Evolutionary conservation across 2,113 vertebrate genomes (phyloP).

Genomic region (Oncorhynchus gorbuscha): DNA sequence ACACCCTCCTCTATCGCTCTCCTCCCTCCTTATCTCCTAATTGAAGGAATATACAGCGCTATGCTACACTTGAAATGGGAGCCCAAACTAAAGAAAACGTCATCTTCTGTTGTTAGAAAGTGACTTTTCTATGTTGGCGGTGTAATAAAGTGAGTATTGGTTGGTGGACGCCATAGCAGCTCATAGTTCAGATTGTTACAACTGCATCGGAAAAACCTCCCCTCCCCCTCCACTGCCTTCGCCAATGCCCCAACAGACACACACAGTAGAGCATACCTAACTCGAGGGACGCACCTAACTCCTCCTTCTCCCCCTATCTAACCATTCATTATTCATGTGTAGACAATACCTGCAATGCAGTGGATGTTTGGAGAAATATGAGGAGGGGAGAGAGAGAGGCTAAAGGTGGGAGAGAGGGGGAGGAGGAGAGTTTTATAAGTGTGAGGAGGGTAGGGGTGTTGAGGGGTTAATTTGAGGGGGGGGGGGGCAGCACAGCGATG

Average conservation of each 20-base stretch:
- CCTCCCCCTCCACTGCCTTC: neutral
- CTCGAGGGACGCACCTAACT: conserved; percentile 30
- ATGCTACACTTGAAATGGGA: too few species aligned
- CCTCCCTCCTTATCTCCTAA: too few species aligned
- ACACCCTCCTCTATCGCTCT: too few species aligned
- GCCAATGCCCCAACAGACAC: conserved; percentile 10
- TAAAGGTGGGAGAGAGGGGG: neutral
- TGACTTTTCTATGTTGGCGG: too few species aligned
- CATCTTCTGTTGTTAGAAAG: too few species aligned
- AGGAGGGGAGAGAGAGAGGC: conserved; percentile 5
- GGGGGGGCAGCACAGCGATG: conserved; percentile 40
- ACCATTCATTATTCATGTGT: conserved; percentile 65
- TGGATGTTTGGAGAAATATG: conserved; percentile 29
- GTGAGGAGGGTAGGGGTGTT: neutral
- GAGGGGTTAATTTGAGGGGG: conserved; percentile 16
- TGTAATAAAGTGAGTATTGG: too few species aligned
- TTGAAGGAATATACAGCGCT: too few species aligned
- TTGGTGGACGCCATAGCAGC: too few species aligned
- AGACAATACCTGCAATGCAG: conserved; percentile 67
- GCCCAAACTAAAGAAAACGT: too few species aligned
- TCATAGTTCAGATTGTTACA: neutral
- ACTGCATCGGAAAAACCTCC: neutral
- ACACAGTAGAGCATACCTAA: neutral
- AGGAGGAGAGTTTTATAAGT: neutral
- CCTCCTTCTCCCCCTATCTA: conserved; percentile 3